These are phyloP conservation scores for Ptiloglossa arizonensis DNA, from an alignment of 1,140 invertebrate genomes.

Conservation along the genomic window DNA sequence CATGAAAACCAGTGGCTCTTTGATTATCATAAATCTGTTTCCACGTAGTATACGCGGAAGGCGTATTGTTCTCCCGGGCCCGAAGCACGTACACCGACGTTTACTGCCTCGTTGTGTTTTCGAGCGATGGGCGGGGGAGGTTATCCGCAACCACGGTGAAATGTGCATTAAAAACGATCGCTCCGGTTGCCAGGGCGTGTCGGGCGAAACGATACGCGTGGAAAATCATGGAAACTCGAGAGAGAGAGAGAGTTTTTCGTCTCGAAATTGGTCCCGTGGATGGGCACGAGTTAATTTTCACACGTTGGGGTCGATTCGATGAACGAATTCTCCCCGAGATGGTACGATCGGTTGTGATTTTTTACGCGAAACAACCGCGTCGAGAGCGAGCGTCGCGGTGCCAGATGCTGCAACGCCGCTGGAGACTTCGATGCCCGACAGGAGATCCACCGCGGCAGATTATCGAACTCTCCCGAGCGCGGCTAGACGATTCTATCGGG, in stretches of 20 bases:
- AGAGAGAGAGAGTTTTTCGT: too few relatives aligned
- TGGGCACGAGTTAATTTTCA: neutral
- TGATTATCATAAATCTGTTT: constrained; percentile 67
- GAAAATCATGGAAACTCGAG: neutral
- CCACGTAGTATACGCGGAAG: constrained; percentile 27
- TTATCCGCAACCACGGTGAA: constrained; percentile 18
- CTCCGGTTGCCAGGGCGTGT: neutral
- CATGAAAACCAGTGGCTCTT: constrained; percentile 49
- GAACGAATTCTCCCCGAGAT: too few relatives aligned
- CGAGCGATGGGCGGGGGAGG: constrained; percentile 5
- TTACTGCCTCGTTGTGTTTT: constrained; percentile 53
- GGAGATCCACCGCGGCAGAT: constrained; percentile 53
- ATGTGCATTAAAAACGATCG: constrained; percentile 27
- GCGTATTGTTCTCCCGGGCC: constrained; percentile 31
- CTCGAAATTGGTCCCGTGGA: too few relatives aligned
- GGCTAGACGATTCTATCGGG: constrained; percentile 50
- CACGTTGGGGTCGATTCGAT: constrained; percentile 6
- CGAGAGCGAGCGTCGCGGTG: constrained; percentile 12
- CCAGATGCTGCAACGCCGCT: constrained; percentile 34
- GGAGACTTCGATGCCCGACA: constrained; percentile 73
- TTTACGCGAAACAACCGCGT: constrained; percentile 28
- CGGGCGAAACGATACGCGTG: neutral
- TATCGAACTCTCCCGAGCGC: constrained; percentile 65
- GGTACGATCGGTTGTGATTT: neutral
- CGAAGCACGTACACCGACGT: constrained; percentile 43